Conservation (phyloP, 1,140 invertebrate genomes). For the Brachionus calyciflorus region DNA sequence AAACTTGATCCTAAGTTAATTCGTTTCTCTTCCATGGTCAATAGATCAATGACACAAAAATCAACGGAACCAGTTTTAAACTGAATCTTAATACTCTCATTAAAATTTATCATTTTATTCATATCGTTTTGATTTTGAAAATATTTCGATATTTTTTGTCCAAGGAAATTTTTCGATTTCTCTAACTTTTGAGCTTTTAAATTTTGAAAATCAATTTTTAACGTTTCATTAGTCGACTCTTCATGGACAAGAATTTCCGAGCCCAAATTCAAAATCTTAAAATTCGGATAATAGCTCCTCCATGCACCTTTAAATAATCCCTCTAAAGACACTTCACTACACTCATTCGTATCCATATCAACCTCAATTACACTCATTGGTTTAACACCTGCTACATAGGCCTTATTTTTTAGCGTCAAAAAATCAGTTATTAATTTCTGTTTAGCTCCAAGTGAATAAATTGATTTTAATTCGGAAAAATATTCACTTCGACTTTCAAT, state of each 20-base stretch:
- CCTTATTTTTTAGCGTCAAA: neutral
- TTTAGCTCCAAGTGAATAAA: neutral
- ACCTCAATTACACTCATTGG: conserved; percentile 11
- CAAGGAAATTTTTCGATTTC: neutral
- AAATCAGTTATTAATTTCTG: conserved; percentile 35
- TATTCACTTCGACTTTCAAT: conserved; percentile 5
- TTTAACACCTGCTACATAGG: neutral
- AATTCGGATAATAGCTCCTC: conserved; percentile 28
- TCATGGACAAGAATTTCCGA: neutral
- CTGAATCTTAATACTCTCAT: neutral
- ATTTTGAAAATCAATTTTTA: conserved; percentile 12
- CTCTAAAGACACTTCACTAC: neutral
- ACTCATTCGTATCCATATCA: neutral
- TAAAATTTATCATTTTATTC: neutral
- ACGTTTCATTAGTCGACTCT: conserved; percentile 4
- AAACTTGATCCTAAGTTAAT: neutral
- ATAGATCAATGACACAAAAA: neutral
- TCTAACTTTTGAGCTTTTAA: neutral
- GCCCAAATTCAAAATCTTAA: neutral
- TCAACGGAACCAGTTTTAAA: neutral
- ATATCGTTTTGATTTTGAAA: conserved; percentile 8
- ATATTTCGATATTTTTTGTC: conserved; percentile 9
- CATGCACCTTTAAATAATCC: conserved; percentile 22
- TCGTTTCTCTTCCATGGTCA: neutral
- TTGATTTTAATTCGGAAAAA: conserved; percentile 4